Conservation (phyloP, 2,888 invertebrate species). For the Drosophila melanocephala region DNA sequence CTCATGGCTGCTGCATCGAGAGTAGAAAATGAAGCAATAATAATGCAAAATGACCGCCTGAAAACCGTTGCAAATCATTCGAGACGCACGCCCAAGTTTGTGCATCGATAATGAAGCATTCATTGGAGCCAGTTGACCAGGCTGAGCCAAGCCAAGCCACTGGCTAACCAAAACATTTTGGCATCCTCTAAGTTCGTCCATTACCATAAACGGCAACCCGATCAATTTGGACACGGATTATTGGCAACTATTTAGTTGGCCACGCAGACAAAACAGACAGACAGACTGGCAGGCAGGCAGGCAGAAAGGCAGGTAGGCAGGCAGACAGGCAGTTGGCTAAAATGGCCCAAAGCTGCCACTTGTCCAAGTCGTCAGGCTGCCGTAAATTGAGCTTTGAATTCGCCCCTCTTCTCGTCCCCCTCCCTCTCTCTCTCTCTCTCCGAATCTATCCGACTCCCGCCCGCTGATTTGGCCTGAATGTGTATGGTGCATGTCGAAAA, state of each 20-base stretch:
- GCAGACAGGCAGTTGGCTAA: constrained; percentile 41
- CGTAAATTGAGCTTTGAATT: constrained; percentile 70
- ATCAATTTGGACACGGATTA: constrained; percentile 82
- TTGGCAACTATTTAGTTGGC: constrained; percentile 75
- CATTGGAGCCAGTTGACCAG: constrained; percentile 18
- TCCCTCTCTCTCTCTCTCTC: too few species aligned
- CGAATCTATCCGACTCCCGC: constrained; percentile 2
- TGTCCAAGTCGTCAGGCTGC: constrained; percentile 65
- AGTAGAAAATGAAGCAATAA: constrained; percentile 72
- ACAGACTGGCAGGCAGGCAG: constrained; percentile 7
- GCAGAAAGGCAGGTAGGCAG: constrained; percentile 19
- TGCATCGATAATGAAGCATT: constrained; percentile 71
- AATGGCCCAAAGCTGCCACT: constrained; percentile 70
- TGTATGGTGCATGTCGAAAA: constrained; percentile 73
- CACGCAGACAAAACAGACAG: constrained; percentile 18
- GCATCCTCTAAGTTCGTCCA: constrained; percentile 81
- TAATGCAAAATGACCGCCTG: constrained; percentile 66
- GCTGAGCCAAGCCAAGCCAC: constrained; percentile 1
- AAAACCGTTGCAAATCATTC: constrained; percentile 66
- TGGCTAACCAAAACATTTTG: constrained; percentile 63
- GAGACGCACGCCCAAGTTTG: constrained; percentile 73
- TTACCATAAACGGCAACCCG: constrained; percentile 82
- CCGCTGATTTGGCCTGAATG: constrained; percentile 65
- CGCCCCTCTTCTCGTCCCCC: constrained; percentile 16
- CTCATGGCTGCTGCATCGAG: constrained; percentile 32